A percentile compares a stretch with the other conserved stretches of the same genome.
These are phyloP conservation scores for Apamea anceps DNA, from an alignment of 2,888 invertebrate genomes.

Conservation along the genomic window DNA sequence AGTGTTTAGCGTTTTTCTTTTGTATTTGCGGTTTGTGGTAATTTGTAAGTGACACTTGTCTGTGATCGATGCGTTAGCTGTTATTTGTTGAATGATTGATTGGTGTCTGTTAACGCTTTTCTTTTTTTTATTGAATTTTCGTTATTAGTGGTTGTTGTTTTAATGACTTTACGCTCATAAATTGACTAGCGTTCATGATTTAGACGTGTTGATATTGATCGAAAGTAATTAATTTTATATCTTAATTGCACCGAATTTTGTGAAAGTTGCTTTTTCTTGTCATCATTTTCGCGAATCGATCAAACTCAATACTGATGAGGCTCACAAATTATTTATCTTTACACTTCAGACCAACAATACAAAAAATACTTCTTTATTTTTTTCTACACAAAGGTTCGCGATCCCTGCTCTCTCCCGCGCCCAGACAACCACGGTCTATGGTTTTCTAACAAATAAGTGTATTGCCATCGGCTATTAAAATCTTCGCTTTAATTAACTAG, in stretches of 20 bases:
- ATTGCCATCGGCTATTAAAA: constrained; percentile 80
- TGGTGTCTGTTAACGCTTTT: constrained; percentile 15
- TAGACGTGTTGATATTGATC: constrained; percentile 17
- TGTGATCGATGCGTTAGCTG: constrained; percentile 29
- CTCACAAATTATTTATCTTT: background rate
- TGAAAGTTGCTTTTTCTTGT: constrained; percentile 5
- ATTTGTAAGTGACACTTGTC: constrained; percentile 53
- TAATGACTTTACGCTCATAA: constrained; percentile 11
- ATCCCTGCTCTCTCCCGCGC: constrained; percentile 70
- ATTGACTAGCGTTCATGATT: constrained; percentile 15
- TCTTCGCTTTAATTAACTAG: constrained; percentile 78
- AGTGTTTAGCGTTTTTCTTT: constrained; percentile 56
- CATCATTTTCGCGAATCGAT: background rate
- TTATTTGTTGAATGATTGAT: constrained; percentile 42
- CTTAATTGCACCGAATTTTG: constrained; percentile 6
- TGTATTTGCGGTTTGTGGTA: constrained; percentile 38
- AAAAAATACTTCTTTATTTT: constrained; percentile 22
- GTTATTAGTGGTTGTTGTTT: background rate
- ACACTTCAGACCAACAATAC: background rate
- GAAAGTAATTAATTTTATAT: constrained; percentile 17
- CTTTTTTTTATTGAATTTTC: constrained; percentile 7
- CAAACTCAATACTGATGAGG: background rate
- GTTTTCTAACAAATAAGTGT: constrained; percentile 81
- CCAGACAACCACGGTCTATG: constrained; percentile 78
- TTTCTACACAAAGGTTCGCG: constrained; percentile 35